These are phyloP conservation scores for Drosophila grimshawi DNA, from an alignment of 1,140 invertebrate genomes.

Conservation along the genomic window DNA sequence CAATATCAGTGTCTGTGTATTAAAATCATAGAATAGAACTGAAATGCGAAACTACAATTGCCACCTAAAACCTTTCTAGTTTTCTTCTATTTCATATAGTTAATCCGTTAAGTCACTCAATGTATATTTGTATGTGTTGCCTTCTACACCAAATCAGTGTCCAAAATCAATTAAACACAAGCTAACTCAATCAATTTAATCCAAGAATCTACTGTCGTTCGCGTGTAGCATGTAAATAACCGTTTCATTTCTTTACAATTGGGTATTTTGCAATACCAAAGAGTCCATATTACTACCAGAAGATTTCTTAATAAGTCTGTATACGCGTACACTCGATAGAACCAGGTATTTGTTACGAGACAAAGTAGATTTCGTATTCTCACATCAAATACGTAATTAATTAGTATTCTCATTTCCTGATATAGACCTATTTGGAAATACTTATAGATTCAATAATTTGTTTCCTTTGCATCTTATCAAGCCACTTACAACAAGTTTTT, in stretches of 20 bases:
- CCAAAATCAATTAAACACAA: constrained; percentile 44
- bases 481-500: not conserved
- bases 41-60: constrained; percentile 67
- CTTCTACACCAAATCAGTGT: constrained; percentile 44
- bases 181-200: constrained; percentile 15
- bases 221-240: constrained; percentile 56
- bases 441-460: not conserved
- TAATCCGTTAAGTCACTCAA: constrained; percentile 53
- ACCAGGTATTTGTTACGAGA: constrained; percentile 5
- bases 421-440: not conserved
- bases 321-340: constrained; percentile 43
- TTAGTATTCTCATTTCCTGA: not conserved
- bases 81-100: constrained; percentile 57
- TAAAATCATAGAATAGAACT: constrained; percentile 38
- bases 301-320: constrained; percentile 84
- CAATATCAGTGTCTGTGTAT: constrained; percentile 42
- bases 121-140: constrained; percentile 61
- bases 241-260: constrained; percentile 57
- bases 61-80: constrained; percentile 60
- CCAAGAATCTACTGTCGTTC: constrained; percentile 40
- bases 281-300: constrained; percentile 85
- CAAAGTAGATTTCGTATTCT: constrained; percentile 14
- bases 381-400: not conserved
- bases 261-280: constrained; percentile 83
- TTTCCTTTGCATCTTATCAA: constrained; percentile 12